These are phyloP conservation scores for Drosophila rhopaloa DNA, from an alignment of 1,140 invertebrate genomes.

Conservation along the genomic window DNA sequence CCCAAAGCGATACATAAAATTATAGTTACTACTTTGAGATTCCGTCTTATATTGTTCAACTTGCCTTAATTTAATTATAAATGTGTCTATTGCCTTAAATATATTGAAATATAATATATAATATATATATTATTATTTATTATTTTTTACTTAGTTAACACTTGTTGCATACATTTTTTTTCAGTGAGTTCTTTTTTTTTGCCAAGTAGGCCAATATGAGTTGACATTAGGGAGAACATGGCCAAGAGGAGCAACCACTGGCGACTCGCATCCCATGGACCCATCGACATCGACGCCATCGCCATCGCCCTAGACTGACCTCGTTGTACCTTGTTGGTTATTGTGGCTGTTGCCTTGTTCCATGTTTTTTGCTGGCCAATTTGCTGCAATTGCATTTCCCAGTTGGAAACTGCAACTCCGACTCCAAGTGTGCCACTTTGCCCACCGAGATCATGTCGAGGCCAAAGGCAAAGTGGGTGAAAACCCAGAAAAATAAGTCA, in stretches of 20 bases:
- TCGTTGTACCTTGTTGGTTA: slow-evolving; percentile 43
- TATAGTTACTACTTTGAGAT: too few relatives aligned
- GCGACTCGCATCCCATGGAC: slow-evolving; percentile 33
- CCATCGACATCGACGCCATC: slow-evolving; percentile 38
- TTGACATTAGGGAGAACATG: slow-evolving; percentile 51
- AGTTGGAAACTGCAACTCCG: slow-evolving; percentile 22
- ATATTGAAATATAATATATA: too few relatives aligned
- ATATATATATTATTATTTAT: too few relatives aligned
- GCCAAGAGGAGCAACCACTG: slow-evolving; percentile 30
- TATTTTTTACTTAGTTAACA: too few relatives aligned
- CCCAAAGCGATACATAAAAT: too few relatives aligned
- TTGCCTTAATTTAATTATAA: too few relatives aligned
- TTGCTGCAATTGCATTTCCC: slow-evolving; percentile 66
- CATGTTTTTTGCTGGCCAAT: slow-evolving; percentile 55
- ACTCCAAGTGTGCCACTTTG: slow-evolving; percentile 68
- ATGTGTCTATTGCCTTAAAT: too few relatives aligned
- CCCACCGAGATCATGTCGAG: slow-evolving; percentile 41
- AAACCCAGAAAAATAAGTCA: slow-evolving; percentile 39
- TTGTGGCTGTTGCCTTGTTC: slow-evolving; percentile 5
- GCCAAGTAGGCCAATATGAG: slow-evolving; percentile 46
- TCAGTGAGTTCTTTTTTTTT: slow-evolving; percentile 12
- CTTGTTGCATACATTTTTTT: too few relatives aligned
- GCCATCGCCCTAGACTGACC: slow-evolving; percentile 72
- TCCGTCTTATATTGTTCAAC: too few relatives aligned
- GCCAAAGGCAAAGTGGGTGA: slow-evolving; percentile 49